These are phyloP conservation scores for Rhegmatorhina hoffmannsi DNA, from an alignment of 2,113 vertebrate species.

Conservation along the genomic window DNA sequence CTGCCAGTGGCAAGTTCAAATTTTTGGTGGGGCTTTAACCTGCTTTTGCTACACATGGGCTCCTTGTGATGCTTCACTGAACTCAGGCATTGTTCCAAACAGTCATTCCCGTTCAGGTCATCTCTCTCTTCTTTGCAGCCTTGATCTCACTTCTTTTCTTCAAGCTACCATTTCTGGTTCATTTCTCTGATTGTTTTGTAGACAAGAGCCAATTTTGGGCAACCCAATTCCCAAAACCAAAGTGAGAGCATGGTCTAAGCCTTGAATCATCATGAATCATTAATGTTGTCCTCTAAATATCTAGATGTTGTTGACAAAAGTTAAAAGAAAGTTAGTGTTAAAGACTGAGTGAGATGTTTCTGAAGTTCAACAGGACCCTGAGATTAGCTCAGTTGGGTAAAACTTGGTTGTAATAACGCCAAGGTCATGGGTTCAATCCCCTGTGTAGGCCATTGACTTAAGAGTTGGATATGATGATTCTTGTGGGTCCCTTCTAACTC, in stretches of 20 bases:
- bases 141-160: not conserved
- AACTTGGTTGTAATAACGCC: no score
- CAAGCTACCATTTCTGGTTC: not conserved
- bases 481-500: no score
- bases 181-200: not conserved
- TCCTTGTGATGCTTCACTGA: not conserved
- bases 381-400: no score
- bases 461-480: no score
- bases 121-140: not conserved
- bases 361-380: not conserved
- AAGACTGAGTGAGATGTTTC: not conserved
- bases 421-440: no score
- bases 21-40: conserved; percentile 1
- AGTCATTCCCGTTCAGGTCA: not conserved
- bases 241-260: not conserved
- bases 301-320: not conserved
- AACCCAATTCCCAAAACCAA: not conserved
- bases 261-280: not conserved
- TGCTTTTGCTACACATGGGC: not conserved
- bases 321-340: not conserved
- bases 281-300: not conserved
- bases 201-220: not conserved
- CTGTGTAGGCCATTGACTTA: no score
- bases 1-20: conserved; percentile 22
- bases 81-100: not conserved